Evolutionary conservation across 2,888 invertebrate genomes (phyloP), one percentile per base, ranked within the genome.

Genomic region (Melanotus villosus): DNA sequence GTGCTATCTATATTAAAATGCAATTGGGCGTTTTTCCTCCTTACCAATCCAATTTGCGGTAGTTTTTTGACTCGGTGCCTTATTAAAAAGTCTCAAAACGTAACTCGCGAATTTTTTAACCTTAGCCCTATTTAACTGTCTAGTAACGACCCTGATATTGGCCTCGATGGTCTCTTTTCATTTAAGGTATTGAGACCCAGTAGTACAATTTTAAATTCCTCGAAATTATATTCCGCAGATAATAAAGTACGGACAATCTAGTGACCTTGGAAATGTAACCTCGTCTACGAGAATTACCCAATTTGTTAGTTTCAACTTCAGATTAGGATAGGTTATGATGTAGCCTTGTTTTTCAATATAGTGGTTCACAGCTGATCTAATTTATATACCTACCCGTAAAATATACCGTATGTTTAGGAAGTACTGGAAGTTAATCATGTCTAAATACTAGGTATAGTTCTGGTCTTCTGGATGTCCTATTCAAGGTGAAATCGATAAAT

Each of bases 301-400:
- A n/a, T 12, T 3, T 19, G 19, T 18, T 43, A 43, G 21, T 23
- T 19, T 7, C 3, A 54, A n/a, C 18, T 10, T 54, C 16, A 32
- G 54, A 18, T 54, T 54, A 54, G 54, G 54, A 34, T 54, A 54
- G 54, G 54, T 54, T 54, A 54, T 54, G 54, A 6, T 26, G 47
- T 0, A 2, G n/a, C 10, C 6, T 19, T 7, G 9, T 9, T 34
- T 41, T 41, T 41, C 9, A 6, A 3, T n/a, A 6, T 38, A 6
- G 12, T 6, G 1, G 16, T 2, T 1, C 2, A 38, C 26, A 26
- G 26, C 26, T 26, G 26, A 26, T 26, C 26, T 26, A 26, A 7
- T 26, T 26, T 26, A n/a, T n/a, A n/a, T 12, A 34, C 4, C n/a
- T 34, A 12, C n/a, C 12, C 34, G 34, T 34, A 26, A 34, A 34